These are phyloP conservation scores for Rostratula benghalensis DNA, from an alignment of 2,113 vertebrate species.

Conservation along the genomic window DNA sequence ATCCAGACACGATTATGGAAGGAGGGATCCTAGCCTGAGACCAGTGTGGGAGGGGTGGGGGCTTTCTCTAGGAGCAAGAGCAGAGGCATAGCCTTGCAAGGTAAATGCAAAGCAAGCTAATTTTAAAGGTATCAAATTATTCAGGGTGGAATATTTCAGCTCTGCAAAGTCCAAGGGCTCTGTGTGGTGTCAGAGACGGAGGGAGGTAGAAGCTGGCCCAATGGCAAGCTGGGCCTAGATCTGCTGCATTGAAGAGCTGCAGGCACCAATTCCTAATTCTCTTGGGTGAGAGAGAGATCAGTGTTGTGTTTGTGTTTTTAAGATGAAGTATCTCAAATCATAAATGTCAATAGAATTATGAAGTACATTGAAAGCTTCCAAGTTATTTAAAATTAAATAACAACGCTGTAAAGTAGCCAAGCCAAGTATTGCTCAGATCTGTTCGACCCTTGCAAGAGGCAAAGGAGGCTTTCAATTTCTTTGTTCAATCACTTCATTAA, in stretches of 20 bases:
- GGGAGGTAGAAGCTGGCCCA: neutral
- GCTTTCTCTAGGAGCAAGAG: neutral
- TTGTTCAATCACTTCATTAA: slow-evolving; percentile 64
- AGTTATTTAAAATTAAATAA: slow-evolving; percentile 60
- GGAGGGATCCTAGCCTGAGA: neutral
- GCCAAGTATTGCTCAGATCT: slow-evolving; percentile 2
- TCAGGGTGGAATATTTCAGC: neutral
- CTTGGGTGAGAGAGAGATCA: slow-evolving; percentile 1
- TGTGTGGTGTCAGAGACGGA: neutral
- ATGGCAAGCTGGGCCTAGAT: neutral
- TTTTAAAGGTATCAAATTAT: neutral
- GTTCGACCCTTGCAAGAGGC: slow-evolving; percentile 11
- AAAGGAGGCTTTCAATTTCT: slow-evolving; percentile 53
- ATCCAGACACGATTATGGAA: neutral
- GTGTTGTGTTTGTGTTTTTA: neutral
- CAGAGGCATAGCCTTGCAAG: neutral
- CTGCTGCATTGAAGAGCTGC: neutral
- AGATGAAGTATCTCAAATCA: slow-evolving; percentile 47
- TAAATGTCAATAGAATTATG: slow-evolving; percentile 65
- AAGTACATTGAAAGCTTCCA: slow-evolving; percentile 56
- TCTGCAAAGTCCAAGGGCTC: neutral
- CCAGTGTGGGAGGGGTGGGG: rapidly evolving
- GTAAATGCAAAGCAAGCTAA: neutral
- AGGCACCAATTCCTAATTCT: neutral
- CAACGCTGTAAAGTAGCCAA: slow-evolving; percentile 41